Evolutionary conservation across 2,888 invertebrate genomes (phyloP).

Genomic region (Helleia helle): DNA sequence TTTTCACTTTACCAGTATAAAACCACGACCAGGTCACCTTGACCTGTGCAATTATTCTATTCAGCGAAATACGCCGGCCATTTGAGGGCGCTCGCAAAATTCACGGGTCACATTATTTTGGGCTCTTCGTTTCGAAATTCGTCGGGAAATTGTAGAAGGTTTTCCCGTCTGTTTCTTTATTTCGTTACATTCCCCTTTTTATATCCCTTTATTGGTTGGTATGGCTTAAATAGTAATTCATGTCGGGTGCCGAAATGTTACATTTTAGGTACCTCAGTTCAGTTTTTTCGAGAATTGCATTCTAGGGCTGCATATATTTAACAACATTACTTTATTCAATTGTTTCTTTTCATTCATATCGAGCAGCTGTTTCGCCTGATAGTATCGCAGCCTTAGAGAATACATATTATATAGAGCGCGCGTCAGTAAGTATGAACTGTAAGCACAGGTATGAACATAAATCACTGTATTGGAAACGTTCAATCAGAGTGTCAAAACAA

Average conservation of each 20-base stretch:
- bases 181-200: conserved; percentile 41
- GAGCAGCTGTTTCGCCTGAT: too few species aligned
- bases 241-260: conserved; percentile 31
- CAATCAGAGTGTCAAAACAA: too few species aligned
- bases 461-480: too few species aligned
- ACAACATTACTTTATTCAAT: too few species aligned
- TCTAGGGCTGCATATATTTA: too few species aligned
- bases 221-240: conserved; percentile 53
- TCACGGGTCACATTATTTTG: conserved; percentile 34
- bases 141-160: conserved; percentile 22
- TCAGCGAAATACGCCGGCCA: conserved; percentile 22
- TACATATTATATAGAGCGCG: too few species aligned
- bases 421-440: too few species aligned
- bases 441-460: too few species aligned
- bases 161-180: conserved; percentile 57
- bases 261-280: conserved; percentile 21
- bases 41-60: conserved; percentile 27
- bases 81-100: conserved; percentile 19
- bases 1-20: conserved; percentile 55
- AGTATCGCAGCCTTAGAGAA: too few species aligned
- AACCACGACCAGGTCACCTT: conserved; percentile 29
- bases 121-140: conserved; percentile 37
- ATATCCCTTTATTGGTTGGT: conserved; percentile 51
- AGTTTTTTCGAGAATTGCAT: conserved; percentile 20
- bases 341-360: too few species aligned